Conservation (phyloP, 2,113 vertebrate species). For the Triplophysa siluroides region DNA sequence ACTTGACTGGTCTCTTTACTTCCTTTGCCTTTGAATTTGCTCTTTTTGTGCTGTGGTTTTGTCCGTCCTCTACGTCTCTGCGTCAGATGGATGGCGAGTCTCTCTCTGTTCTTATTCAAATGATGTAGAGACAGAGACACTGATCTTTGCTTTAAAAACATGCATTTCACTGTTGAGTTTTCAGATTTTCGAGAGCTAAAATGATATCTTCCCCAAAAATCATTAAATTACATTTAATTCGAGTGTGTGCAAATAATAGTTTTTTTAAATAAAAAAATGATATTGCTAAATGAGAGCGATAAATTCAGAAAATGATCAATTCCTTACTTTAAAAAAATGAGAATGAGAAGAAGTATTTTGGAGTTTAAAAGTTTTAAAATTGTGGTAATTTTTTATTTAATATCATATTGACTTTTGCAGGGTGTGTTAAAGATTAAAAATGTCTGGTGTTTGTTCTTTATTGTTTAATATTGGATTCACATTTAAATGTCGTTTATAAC, state of each 20-base stretch:
- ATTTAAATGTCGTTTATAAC: background rate
- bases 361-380: background rate
- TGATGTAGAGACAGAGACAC: slow-evolving; percentile 12
- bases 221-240: background rate
- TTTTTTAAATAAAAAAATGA: too few species aligned
- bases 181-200: slow-evolving; percentile 22
- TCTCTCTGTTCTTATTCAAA: slow-evolving; percentile 30
- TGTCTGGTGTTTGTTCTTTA: too few species aligned
- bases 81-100: slow-evolving; percentile 50
- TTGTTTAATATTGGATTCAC: background rate
- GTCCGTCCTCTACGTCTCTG: slow-evolving; percentile 46
- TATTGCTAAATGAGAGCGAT: too few species aligned
- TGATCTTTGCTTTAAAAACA: slow-evolving; percentile 8
- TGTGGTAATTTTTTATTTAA: background rate
- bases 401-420: too few species aligned
- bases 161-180: slow-evolving; percentile 48
- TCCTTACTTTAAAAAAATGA: too few species aligned
- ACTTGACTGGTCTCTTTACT: slow-evolving; percentile 72
- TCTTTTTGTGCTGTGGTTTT: slow-evolving; percentile 73
- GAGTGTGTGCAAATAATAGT: background rate
- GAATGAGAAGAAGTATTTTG: too few species aligned
- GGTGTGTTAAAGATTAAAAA: too few species aligned
- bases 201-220: background rate
- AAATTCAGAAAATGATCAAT: background rate
- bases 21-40: slow-evolving; percentile 77